Percentiles rank a stretch among this genome's conserved stretches.
These are phyloP conservation scores for Gerosis bhagava DNA, from an alignment of 2,888 invertebrate genomes.

Conservation along the genomic window DNA sequence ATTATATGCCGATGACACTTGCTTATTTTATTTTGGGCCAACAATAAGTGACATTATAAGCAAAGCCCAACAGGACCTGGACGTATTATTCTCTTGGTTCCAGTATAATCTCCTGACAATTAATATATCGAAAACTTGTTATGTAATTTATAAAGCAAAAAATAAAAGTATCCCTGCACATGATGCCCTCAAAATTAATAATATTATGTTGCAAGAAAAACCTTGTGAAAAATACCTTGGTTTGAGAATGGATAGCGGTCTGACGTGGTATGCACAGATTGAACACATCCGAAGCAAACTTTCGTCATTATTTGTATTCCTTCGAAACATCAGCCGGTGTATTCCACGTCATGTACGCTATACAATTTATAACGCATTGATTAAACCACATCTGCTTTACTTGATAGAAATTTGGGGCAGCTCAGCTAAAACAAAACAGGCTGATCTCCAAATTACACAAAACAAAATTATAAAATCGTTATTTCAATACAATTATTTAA, in stretches of 20 bases:
- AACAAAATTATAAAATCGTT: slow-evolving; percentile 24
- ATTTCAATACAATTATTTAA: slow-evolving; percentile 18
- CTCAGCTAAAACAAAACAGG: background rate
- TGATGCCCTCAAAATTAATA: no score
- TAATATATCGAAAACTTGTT: slow-evolving; percentile 11
- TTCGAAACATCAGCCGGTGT: no score
- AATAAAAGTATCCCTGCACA: background rate
- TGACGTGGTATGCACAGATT: no score
- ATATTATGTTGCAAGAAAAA: no score
- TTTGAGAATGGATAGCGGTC: no score
- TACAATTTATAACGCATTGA: slow-evolving; percentile 24
- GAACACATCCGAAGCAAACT: no score
- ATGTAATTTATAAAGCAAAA: slow-evolving; percentile 15
- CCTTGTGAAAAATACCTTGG: no score
- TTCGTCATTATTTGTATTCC: no score
- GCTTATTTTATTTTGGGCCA: background rate
- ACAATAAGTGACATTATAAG: background rate
- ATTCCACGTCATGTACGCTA: slow-evolving; percentile 14
- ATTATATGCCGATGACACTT: background rate
- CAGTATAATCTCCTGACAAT: slow-evolving; percentile 16
- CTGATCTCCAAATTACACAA: slow-evolving; percentile 12
- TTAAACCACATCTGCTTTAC: slow-evolving; percentile 21
- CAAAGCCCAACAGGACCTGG: slow-evolving; percentile 5
- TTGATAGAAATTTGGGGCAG: slow-evolving; percentile 22
- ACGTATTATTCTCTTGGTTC: slow-evolving; percentile 16